Conservation (phyloP, 2,797 vertebrate species). For the Anabacerthia variegaticeps region DNA sequence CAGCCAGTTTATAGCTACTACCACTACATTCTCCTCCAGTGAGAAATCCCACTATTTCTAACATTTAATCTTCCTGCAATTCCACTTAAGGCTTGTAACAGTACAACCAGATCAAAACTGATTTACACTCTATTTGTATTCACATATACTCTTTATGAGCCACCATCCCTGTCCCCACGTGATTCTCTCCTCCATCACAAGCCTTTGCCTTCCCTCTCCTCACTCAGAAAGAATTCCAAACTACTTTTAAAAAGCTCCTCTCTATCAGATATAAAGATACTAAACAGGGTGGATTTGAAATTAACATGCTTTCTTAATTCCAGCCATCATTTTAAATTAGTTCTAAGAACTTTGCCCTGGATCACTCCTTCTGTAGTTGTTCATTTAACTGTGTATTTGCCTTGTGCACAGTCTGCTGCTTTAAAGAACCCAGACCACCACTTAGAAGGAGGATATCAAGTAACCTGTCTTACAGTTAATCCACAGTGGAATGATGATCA, state of each 20-base stretch:
- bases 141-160: background rate
- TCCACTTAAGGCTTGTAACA: background rate
- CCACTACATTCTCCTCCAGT: background rate
- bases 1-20: background rate
- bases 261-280: background rate
- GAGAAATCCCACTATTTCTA: background rate
- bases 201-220: background rate
- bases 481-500: constrained; percentile 11
- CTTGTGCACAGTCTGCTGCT: background rate
- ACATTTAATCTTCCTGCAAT: background rate
- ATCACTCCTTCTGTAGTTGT: background rate
- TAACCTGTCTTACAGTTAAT: constrained; percentile 31
- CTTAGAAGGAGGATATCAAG: background rate
- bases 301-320: background rate
- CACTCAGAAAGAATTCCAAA: background rate
- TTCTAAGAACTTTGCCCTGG: background rate
- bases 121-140: background rate
- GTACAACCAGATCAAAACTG: background rate
- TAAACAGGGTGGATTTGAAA: background rate
- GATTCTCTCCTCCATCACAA: background rate
- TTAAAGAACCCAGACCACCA: background rate
- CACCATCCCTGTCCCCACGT: background rate
- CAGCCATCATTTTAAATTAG: background rate
- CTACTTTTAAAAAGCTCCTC: background rate
- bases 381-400: background rate